Conservation (phyloP, 2,888 invertebrate species). For the Ophion slaviceki region DNA sequence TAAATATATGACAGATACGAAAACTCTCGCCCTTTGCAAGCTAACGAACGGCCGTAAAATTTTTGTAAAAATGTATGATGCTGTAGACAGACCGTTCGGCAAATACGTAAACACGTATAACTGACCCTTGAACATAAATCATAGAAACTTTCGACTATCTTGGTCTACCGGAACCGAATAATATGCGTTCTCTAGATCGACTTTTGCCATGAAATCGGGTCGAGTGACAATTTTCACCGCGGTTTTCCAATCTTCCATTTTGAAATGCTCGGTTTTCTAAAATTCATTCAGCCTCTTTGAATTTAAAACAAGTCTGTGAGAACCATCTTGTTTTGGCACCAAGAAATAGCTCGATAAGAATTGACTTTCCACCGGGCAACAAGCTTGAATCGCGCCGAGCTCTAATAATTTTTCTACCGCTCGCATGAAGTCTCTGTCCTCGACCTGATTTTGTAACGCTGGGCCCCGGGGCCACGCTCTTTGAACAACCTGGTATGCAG, state of each 20-base stretch:
- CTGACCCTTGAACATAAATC: constrained; percentile 66
- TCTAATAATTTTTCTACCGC: constrained; percentile 44
- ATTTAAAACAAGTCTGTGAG: constrained; percentile 57
- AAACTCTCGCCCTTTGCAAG: constrained; percentile 27
- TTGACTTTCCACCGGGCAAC: constrained; percentile 28
- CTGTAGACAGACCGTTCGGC: constrained; percentile 71
- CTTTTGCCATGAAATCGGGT: constrained; percentile 61
- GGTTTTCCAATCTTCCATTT: constrained; percentile 65
- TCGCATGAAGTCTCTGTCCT: neutral
- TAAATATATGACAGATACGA: constrained; percentile 37
- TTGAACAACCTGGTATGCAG: constrained; percentile 6
- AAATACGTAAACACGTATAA: constrained; percentile 70
- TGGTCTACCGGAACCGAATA: constrained; percentile 66
- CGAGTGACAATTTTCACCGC: constrained; percentile 57
- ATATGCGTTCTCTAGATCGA: constrained; percentile 67
- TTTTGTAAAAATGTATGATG: constrained; percentile 73
- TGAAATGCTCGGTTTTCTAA: constrained; percentile 60
- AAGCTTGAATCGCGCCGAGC: constrained; percentile 42
- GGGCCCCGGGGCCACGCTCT: neutral
- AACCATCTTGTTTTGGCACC: constrained; percentile 62
- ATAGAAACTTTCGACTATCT: constrained; percentile 46
- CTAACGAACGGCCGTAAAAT: constrained; percentile 58
- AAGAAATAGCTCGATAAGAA: constrained; percentile 64
- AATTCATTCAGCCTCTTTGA: constrained; percentile 53
- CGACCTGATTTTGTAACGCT: neutral